Conservation (phyloP, 2,113 vertebrate genomes). For the Brachionichthys hirsutus region DNA sequence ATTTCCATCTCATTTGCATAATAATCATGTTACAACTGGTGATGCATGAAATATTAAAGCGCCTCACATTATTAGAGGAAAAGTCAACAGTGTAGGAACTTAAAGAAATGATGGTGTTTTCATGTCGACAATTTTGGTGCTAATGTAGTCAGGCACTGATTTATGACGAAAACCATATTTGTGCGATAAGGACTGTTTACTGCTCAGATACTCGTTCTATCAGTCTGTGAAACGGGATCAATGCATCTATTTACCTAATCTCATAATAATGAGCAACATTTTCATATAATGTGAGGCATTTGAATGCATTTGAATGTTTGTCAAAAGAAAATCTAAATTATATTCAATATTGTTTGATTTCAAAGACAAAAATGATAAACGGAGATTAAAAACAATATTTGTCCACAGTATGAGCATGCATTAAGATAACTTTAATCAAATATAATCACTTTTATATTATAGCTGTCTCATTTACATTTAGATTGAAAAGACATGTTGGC, state of each 20-base stretch:
- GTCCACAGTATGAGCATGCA: not conserved
- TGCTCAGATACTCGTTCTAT: not conserved
- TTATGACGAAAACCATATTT: not conserved
- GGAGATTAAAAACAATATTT: no score
- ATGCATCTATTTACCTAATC: slow-evolving; percentile 3
- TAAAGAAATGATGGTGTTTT: not conserved
- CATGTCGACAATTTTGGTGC: not conserved
- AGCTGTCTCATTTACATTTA: slow-evolving; percentile 24
- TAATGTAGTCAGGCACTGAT: not conserved
- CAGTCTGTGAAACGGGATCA: not conserved
- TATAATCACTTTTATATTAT: not conserved
- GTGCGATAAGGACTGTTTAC: not conserved
- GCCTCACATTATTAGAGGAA: not conserved
- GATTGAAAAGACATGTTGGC: not conserved
- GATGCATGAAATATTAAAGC: not conserved
- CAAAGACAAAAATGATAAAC: no score
- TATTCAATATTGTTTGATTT: not conserved
- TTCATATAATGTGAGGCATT: not conserved
- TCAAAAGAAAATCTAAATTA: not conserved
- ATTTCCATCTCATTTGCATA: slow-evolving; percentile 1
- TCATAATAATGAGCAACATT: not conserved
- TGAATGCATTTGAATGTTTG: not conserved
- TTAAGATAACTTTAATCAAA: slow-evolving; percentile 4
- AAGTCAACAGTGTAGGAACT: not conserved
- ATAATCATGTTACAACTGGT: not conserved